Base-by-base conservation (phyloP, 2,113 vertebrate genomes). In the Pelmatolapia mariae region DNA sequence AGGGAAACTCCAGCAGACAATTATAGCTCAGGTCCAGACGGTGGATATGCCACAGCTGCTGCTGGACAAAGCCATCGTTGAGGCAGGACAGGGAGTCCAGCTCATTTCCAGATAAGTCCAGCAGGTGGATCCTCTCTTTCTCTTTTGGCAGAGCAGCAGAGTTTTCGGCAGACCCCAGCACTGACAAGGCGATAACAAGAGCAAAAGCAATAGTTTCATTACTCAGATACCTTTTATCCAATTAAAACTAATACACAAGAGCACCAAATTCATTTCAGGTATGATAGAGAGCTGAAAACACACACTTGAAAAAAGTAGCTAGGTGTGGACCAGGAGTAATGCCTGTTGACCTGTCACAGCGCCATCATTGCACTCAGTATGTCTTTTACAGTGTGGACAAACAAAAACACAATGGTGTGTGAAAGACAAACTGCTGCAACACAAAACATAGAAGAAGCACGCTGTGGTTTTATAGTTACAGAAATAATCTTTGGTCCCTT, bases 81-180 rank as follows among this genome's bases (percentile, higher is more conserved):
- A 99, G 93, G 86, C 96, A 97, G 86, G 97, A 97, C 63, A 98
- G 95, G 52, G 95, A 96, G 92, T 96, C 96, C 93, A 99, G 89
- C 85, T 99, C 99, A 86, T 99, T 99, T 33, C 97, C 98, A 3
- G 99, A 99, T 71, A 99, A 96, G 92, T 99, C 98, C 80, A 99
- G 90, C 66, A 98, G 97, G 33, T 96, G 97, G 93, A 99, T 98
- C 86, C 90, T 92, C 87, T 99, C 98, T 94, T 90, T 96, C 86
- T 99, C 98, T 63, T 93, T 95, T 47, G 81, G 76, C 91, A 96
- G 83, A 22, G 95, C 95, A 57, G 96, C 96, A 19, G 94, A 92
- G 88, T 93, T 97, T 43, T 98, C 98, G 10, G 93, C 50, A 9
- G 87, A 89, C 1, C 89, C 73, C n/a, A 93, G 47, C 5, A 81